A percentile compares a stretch with the other conserved stretches of the same genome.
These are phyloP conservation scores for Pemphigus obesinymphae DNA, from an alignment of 1,140 invertebrate genomes.

Conservation along the genomic window DNA sequence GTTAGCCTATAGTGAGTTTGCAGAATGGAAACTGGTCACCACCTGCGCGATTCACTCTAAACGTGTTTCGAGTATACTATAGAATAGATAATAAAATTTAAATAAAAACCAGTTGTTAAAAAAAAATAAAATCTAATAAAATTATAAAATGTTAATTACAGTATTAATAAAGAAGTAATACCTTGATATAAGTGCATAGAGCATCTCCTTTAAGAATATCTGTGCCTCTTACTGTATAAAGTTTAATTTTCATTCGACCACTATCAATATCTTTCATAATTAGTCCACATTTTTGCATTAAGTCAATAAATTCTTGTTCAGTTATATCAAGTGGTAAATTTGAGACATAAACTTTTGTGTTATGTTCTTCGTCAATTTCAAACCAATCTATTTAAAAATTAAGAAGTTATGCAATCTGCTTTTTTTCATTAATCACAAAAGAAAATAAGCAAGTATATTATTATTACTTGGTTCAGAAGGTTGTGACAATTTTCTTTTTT, in stretches of 20 bases:
- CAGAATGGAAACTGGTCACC: too few relatives aligned
- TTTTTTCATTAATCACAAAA: too few relatives aligned
- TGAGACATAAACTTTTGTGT: conserved; percentile 95
- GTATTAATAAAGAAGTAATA: conserved; percentile 49
- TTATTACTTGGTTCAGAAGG: conserved; percentile 52
- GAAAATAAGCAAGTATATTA: background rate
- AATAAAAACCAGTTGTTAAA: too few relatives aligned
- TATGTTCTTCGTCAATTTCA: conserved; percentile 83
- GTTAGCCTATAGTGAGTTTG: too few relatives aligned
- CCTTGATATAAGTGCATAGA: conserved; percentile 93
- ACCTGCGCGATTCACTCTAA: too few relatives aligned
- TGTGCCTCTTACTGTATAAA: conserved; percentile 82
- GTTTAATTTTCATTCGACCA: conserved; percentile 87
- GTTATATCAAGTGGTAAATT: conserved; percentile 86
- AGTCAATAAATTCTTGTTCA: conserved; percentile 80
- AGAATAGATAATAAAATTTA: too few relatives aligned
- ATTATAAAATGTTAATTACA: background rate
- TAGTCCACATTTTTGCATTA: conserved; percentile 96
- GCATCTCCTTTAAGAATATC: conserved; percentile 91
- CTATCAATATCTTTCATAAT: conserved; percentile 80
- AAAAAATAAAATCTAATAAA: too few relatives aligned
- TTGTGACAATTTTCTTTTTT: conserved; percentile 54
- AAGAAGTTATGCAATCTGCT: too few relatives aligned
- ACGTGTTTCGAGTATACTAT: too few relatives aligned
- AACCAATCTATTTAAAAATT: conserved; percentile 71